Percentiles rank a stretch among this genome's conserved stretches.
phyloP scores from a whole-genome alignment of 2,113 vertebrate species.

The Enhydra lutris region DNA sequence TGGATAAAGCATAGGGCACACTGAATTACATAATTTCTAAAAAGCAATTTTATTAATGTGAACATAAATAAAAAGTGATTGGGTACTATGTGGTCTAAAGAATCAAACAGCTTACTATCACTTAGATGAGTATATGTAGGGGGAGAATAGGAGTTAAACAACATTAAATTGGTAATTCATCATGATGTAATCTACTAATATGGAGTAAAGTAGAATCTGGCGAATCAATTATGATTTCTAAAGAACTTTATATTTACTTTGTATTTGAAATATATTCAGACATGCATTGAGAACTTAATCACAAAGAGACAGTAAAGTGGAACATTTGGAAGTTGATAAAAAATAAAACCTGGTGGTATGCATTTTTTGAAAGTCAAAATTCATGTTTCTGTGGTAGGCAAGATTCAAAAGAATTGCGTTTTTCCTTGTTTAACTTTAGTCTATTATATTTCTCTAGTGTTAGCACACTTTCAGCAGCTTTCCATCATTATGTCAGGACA shows the following conservation, averaged over 20 bases:
- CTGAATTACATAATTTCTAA: background rate
- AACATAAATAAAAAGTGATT: background rate
- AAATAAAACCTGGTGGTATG: slow-evolving; percentile 18
- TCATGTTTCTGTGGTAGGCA: background rate
- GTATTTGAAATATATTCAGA: background rate
- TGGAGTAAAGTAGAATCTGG: background rate
- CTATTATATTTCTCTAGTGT: slow-evolving; percentile 69
- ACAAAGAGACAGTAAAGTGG: background rate
- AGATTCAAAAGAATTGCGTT: background rate
- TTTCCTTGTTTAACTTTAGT: slow-evolving; percentile 68
- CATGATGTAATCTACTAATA: background rate
- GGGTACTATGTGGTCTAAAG: background rate
- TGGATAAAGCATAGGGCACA: background rate
- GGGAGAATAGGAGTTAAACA: background rate
- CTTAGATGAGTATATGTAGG: background rate
- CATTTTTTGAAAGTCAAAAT: slow-evolving; percentile 20
- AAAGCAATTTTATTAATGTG: background rate
- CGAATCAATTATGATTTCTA: background rate
- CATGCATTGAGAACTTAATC: background rate
- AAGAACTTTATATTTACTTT: background rate
- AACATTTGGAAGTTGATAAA: background rate
- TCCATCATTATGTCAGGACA: slow-evolving; percentile 84
- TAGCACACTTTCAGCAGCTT: slow-evolving; percentile 63
- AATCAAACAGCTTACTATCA: background rate
- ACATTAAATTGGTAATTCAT: background rate